Base-by-base conservation (phyloP, 2,113 vertebrate species). In the Poicephalus meyeri region DNA sequence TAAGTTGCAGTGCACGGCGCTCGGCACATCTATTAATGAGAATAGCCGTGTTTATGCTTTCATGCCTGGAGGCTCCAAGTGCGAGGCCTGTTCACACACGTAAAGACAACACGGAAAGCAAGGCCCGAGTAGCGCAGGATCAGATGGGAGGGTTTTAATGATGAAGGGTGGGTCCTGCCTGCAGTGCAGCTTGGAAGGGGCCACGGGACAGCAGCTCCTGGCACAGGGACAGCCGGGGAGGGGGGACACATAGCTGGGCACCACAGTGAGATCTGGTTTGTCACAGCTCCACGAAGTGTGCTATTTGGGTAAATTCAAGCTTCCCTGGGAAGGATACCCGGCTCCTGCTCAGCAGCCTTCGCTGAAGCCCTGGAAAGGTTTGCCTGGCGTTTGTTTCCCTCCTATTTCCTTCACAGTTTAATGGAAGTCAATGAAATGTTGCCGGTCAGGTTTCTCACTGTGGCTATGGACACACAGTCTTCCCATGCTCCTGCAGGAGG, bases 221-320 rank as follows among this genome's bases (percentile, higher is more conserved):
- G n/a, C 2, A 0, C 1, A 2, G 55, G 39, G 16, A 52, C 56
- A 56, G 33, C 23, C 1, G 1, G 29, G 9, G 35, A 24, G 29
- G 23, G 28, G 11, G 13, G 17, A 28, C 37, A 4, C 0, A 0
- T 10, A 28, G 42, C 9, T 2, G 37, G 44, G 18, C 35, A 18
- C 35, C 28, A 25, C 31, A 49, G 14, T 7, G 58, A 77, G 64
- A 65, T 44, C 35, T 37, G 44, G 0, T 18, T 47, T 83, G 52
- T 53, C 37, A 18, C 2, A 3, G 2, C 29, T 52, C 53, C 18
- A 6, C 1, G 0, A 39, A 76, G 26, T 18, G 20, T 4, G 6
- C 7, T 25, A 16, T 42, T 60, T 68, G 41, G 70, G 21, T 37
- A 56, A 65, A 82, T 14, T 12, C 31, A 26, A 25, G 20, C 37